A percentile compares a stretch with the other conserved stretches of the same genome.
phyloP scores from a whole-genome alignment of 2,113 vertebrate genomes.

The Peromyscus californicus region DNA sequence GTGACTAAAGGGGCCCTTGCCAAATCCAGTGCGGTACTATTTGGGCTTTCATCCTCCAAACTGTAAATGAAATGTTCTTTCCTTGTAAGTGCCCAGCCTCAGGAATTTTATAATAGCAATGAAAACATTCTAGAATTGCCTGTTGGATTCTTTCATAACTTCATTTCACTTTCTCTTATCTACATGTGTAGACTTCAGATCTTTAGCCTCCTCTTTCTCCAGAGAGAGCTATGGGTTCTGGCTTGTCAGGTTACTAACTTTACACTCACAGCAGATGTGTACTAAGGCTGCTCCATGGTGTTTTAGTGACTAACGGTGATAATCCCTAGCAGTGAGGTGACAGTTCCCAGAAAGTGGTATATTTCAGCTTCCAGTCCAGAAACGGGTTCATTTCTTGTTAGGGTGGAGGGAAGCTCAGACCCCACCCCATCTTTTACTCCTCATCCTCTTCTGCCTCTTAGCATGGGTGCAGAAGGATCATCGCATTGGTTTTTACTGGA shows the following conservation, averaged over 20 bases:
- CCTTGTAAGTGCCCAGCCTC: neutral
- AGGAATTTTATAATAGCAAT: neutral
- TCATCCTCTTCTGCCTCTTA: neutral
- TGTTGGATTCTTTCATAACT: neutral
- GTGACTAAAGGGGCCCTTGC: neutral
- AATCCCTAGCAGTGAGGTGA: neutral
- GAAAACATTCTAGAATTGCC: neutral
- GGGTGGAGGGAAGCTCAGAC: neutral
- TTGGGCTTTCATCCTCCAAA: neutral
- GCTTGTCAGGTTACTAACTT: neutral
- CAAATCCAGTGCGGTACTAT: neutral
- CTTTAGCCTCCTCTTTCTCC: constrained; percentile 24
- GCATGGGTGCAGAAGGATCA: neutral
- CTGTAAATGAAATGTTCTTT: neutral
- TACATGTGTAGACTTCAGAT: neutral
- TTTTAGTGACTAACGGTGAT: constrained; percentile 22
- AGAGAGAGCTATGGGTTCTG: neutral
- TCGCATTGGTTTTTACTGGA: neutral
- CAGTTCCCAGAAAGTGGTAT: neutral
- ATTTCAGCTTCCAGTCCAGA: neutral
- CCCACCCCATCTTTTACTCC: neutral
- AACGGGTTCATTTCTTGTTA: constrained; percentile 25
- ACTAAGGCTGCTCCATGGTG: neutral
- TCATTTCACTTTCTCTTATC: neutral
- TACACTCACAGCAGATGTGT: neutral